phyloP scores from a whole-genome alignment of 1,140 invertebrate genomes.

The Euborellia annulipes region DNA sequence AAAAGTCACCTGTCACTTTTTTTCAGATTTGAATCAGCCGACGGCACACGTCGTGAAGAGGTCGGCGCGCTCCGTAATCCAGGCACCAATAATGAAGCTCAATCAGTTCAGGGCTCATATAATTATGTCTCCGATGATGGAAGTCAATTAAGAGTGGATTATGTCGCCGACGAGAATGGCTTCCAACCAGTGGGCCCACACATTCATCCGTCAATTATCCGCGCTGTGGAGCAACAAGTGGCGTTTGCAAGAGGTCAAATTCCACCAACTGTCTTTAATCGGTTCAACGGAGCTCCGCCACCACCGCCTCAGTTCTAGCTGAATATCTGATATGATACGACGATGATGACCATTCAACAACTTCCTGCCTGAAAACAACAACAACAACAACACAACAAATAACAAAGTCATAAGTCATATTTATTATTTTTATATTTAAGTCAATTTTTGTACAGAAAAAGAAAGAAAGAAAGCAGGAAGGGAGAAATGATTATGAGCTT shows the following conservation, averaged over 20 bases:
- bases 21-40: constrained; percentile 7
- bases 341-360: no score
- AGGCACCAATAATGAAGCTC: constrained; percentile 26
- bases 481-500: no score
- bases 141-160: constrained; percentile 38
- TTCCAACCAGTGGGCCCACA: constrained; percentile 10
- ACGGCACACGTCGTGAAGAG: constrained; percentile 6
- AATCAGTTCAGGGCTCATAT: constrained; percentile 40
- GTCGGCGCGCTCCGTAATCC: constrained; percentile 5
- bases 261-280: background rate
- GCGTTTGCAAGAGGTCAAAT: background rate
- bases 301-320: no score
- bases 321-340: no score
- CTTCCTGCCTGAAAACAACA: no score
- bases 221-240: constrained; percentile 4
- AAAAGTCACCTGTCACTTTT: no score
- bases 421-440: no score
- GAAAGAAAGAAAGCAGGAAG: no score
- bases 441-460: no score
- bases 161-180: constrained; percentile 35
- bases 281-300: no score
- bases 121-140: constrained; percentile 48
- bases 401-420: no score
- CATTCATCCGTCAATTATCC: constrained; percentile 5
- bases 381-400: no score